A percentile compares a stretch with the other conserved stretches of the same genome.
These are phyloP conservation scores for Spialia ferax DNA, from an alignment of 2,888 invertebrate genomes.

Conservation along the genomic window DNA sequence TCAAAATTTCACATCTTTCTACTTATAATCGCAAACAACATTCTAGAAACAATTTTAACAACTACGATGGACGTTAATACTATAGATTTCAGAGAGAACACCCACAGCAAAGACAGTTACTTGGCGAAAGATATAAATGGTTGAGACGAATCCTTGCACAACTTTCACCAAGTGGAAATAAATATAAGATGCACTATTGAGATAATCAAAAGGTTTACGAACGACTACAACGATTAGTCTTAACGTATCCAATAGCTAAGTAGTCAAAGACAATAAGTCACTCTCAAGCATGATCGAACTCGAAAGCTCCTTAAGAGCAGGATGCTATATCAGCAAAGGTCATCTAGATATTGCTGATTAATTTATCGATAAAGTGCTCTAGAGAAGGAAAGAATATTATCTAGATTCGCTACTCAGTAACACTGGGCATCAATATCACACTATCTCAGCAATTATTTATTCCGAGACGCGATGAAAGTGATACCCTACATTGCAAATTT, in stretches of 20 bases:
- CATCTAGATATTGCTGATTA: constrained; percentile 34
- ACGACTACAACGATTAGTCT: constrained; percentile 16
- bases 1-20: too few species aligned
- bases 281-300: constrained; percentile 29
- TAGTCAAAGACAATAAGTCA: constrained; percentile 31
- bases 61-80: background rate
- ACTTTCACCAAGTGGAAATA: constrained; percentile 2
- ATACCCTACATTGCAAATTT: constrained; percentile 40
- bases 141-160: constrained; percentile 1
- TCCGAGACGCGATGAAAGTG: constrained; percentile 37
- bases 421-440: constrained; percentile 26
- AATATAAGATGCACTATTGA: background rate
- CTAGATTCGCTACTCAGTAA: constrained; percentile 26
- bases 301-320: constrained; percentile 31
- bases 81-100: background rate
- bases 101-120: background rate
- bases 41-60: too few species aligned
- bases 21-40: too few species aligned
- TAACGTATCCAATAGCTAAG: constrained; percentile 24
- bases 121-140: constrained; percentile 2
- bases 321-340: constrained; percentile 35
- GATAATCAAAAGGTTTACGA: constrained; percentile 17
- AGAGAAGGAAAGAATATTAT: constrained; percentile 33
- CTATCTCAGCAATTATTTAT: constrained; percentile 35
- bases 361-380: constrained; percentile 31